Evolutionary conservation across 2,797 vertebrate genomes (phyloP).

Genomic region (Sciurus carolinensis): DNA sequence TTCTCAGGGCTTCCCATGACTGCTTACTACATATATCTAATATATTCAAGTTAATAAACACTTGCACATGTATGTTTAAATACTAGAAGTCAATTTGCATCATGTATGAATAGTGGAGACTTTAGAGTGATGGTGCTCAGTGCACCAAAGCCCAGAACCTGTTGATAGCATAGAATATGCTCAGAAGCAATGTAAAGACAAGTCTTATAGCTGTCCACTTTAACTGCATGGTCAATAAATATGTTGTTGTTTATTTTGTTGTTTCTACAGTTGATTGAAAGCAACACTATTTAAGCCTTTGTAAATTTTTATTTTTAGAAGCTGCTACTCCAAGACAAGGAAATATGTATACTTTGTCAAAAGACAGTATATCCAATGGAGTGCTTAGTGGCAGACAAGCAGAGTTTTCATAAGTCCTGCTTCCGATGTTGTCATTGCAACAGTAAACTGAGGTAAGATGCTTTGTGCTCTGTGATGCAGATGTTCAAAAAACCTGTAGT

Average conservation of each 20-base stretch:
- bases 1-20: not conserved
- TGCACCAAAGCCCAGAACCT: not conserved
- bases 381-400: constrained; percentile 95
- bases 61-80: not conserved
- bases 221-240: not conserved
- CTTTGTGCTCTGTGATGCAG: not conserved
- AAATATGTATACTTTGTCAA: constrained; percentile 95
- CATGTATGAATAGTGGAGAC: not conserved
- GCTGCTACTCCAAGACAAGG: constrained; percentile 94
- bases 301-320: constrained; percentile 89
- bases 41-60: not conserved
- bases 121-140: not conserved
- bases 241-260: not conserved
- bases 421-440: constrained; percentile 97
- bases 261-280: constrained; percentile 63
- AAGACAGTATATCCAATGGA: constrained; percentile 99
- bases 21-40: not conserved
- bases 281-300: constrained; percentile 64
- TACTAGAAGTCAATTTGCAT: not conserved
- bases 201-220: not conserved
- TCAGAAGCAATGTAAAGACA: not conserved
- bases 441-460: constrained; percentile 95
- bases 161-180: too few species aligned
- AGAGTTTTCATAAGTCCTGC: constrained; percentile 98
- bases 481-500: not conserved